phyloP scores from a whole-genome alignment of 2,888 invertebrate species.

The Petrophora chlorosata region DNA sequence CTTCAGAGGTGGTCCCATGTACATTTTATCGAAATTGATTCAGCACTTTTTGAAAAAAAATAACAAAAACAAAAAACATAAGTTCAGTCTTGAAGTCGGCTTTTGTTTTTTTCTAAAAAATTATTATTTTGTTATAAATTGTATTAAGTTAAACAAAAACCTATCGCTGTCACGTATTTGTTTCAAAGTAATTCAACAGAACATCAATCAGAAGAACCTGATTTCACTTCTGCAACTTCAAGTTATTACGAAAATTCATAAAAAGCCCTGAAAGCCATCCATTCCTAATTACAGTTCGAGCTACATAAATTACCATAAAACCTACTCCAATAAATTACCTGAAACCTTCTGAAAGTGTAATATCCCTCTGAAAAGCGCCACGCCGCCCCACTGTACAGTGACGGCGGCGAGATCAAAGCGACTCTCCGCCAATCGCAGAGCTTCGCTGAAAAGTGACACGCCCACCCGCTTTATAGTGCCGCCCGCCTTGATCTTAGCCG shows the following conservation, averaged over 20 bases:
- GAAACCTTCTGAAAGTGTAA: constrained; percentile 41
- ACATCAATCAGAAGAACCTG: background rate
- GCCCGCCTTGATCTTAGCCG: constrained; percentile 54
- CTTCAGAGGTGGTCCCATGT: too few relatives aligned
- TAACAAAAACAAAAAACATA: too few relatives aligned
- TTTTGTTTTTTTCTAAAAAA: too few relatives aligned
- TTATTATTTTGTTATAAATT: too few relatives aligned
- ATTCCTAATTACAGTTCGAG: constrained; percentile 29
- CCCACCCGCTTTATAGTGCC: constrained; percentile 78
- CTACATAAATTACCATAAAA: constrained; percentile 32
- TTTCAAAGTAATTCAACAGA: background rate
- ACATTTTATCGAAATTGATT: too few relatives aligned
- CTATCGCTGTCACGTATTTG: too few relatives aligned
- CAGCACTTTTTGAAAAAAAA: too few relatives aligned
- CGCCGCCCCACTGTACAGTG: constrained; percentile 67
- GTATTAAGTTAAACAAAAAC: too few relatives aligned
- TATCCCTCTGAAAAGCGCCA: constrained; percentile 69
- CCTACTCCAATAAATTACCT: constrained; percentile 46
- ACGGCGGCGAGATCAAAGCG: constrained; percentile 57
- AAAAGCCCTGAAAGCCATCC: constrained; percentile 9
- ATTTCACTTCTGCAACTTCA: background rate
- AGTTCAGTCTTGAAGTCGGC: too few relatives aligned
- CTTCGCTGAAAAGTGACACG: constrained; percentile 76
- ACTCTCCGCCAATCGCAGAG: constrained; percentile 58
- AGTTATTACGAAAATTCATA: constrained; percentile 11